A percentile compares a stretch with the other conserved stretches of the same genome.
Conservation (phyloP, 2,113 vertebrate genomes). For the Ophiodon elongatus region DNA sequence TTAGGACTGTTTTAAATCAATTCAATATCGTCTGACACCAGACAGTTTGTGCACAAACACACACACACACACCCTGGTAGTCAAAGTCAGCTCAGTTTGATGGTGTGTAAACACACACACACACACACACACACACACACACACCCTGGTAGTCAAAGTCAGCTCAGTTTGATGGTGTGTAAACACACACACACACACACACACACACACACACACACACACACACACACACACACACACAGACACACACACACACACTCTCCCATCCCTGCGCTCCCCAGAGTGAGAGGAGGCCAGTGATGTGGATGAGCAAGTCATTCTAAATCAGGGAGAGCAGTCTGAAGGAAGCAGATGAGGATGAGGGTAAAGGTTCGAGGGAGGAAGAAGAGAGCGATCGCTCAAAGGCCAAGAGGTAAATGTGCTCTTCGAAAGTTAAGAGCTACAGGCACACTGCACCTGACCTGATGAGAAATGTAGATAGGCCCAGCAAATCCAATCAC, state of each 20-base stretch:
- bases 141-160: no score
- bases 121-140: neutral
- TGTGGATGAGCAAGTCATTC: constrained; percentile 19
- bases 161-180: no score
- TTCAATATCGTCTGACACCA: neutral
- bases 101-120: neutral
- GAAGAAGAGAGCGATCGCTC: neutral
- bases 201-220: no score
- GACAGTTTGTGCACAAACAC: neutral
- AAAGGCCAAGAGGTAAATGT: constrained; percentile 17
- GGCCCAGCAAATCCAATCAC: constrained; percentile 10
- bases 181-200: no score
- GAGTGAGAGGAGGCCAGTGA: constrained; percentile 17
- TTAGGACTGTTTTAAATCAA: neutral
- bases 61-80: neutral
- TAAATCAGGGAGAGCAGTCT: constrained; percentile 17
- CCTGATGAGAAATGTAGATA: neutral
- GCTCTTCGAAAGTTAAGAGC: neutral
- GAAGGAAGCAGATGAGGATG: constrained; percentile 4
- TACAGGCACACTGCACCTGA: neutral
- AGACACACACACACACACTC: no score
- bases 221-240: no score
- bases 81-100: neutral
- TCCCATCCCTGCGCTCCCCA: neutral
- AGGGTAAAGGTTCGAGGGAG: neutral